Conservation (phyloP, 2,113 vertebrate genomes). For the Salvelinus alpinus region DNA sequence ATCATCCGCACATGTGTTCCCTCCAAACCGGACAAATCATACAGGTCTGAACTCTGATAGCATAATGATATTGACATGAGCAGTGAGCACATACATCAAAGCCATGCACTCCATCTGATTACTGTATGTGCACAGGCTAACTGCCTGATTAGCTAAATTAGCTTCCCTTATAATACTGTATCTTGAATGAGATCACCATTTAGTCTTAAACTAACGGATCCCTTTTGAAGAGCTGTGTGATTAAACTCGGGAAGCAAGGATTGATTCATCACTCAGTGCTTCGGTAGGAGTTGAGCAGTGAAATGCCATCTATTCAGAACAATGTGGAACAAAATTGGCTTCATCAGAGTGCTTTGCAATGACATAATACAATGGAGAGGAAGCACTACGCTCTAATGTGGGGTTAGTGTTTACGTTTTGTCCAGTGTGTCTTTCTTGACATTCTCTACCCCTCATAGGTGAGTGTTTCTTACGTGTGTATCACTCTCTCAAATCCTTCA, state of each 20-base stretch:
- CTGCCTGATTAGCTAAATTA: constrained; percentile 37
- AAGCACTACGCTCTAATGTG: not conserved
- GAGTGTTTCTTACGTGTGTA: not conserved
- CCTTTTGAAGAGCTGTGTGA: constrained; percentile 22
- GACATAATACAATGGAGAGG: not conserved
- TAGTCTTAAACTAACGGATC: constrained; percentile 23
- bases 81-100: no score
- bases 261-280: constrained; percentile 22
- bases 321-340: constrained; percentile 20
- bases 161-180: constrained; percentile 10
- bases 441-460: not conserved
- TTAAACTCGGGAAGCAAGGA: constrained; percentile 35
- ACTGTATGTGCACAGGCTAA: constrained; percentile 36
- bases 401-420: not conserved
- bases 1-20: constrained; percentile 20
- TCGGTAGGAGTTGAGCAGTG: constrained; percentile 10
- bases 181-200: constrained; percentile 43
- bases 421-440: not conserved
- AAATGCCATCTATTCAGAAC: constrained; percentile 18
- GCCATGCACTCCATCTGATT: constrained; percentile 33
- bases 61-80: constrained; percentile 23
- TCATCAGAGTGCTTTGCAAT: not conserved
- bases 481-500: not conserved
- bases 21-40: not conserved
- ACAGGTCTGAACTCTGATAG: not conserved